phyloP scores from a whole-genome alignment of 2,113 vertebrate genomes.

The Arizona elegans region DNA sequence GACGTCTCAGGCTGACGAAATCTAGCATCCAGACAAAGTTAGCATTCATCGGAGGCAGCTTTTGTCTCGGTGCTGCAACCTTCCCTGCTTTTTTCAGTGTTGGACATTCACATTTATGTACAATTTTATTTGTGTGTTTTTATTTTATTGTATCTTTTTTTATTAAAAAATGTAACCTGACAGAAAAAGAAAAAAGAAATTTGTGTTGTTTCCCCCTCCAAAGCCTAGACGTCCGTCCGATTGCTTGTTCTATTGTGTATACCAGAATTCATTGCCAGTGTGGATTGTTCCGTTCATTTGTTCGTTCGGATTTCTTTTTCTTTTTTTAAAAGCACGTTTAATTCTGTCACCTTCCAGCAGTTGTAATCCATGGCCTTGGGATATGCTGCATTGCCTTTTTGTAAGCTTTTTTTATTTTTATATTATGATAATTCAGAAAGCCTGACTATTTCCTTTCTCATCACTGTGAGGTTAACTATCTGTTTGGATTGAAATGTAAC shows the following conservation, averaged over 20 bases:
- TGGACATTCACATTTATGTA: constrained; percentile 80
- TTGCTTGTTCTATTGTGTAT: constrained; percentile 72
- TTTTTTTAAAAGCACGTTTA: constrained; percentile 71
- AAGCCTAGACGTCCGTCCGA: constrained; percentile 62
- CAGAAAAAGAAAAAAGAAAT: constrained; percentile 49
- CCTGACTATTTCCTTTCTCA: constrained; percentile 74
- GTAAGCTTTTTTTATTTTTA: constrained; percentile 79
- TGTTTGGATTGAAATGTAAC: constrained; percentile 70
- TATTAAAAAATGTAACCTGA: constrained; percentile 70
- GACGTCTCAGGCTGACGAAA: constrained; percentile 48
- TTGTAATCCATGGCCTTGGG: constrained; percentile 69
- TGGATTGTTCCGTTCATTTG: constrained; percentile 67
- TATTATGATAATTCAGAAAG: constrained; percentile 78
- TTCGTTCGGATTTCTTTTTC: constrained; percentile 40
- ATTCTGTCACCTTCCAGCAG: constrained; percentile 70
- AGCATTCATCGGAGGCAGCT: constrained; percentile 75
- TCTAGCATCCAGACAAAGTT: constrained; percentile 67
- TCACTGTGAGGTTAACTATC: constrained; percentile 77
- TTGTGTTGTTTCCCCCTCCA: constrained; percentile 72
- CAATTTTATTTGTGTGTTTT: constrained; percentile 83
- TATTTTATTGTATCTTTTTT: constrained; percentile 82
- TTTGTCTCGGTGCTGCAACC: constrained; percentile 72
- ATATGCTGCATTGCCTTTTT: constrained; percentile 75
- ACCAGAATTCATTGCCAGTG: constrained; percentile 70
- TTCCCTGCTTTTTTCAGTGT: constrained; percentile 78